Evolutionary conservation across 1,140 invertebrate species (phyloP).

Genomic region (silkworm (Bombyx mori)): DNA sequence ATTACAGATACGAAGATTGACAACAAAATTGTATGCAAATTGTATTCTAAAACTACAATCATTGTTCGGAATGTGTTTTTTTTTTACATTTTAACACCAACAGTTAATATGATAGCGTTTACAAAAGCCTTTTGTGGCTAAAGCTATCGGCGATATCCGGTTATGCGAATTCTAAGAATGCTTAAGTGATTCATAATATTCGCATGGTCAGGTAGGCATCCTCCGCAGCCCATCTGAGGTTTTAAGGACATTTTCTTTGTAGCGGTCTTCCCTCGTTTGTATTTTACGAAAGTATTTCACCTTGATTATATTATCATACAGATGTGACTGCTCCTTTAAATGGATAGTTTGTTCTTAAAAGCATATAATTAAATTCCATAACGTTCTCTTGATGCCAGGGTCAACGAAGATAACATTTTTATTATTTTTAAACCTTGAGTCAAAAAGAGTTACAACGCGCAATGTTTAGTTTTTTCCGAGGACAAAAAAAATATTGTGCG

Average conservation of each 20-base stretch:
- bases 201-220: conserved; percentile 19
- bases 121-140: conserved; percentile 1
- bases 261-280: conserved; percentile 7
- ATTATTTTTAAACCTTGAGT: background rate
- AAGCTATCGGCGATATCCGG: conserved; percentile 6
- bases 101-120: too few relatives aligned
- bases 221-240: conserved; percentile 14
- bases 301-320: conserved; percentile 9
- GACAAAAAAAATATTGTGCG: too few relatives aligned
- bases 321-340: background rate
- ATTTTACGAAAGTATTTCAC: conserved; percentile 13
- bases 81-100: too few relatives aligned
- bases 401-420: conserved; percentile 1
- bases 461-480: background rate
- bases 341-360: too few relatives aligned
- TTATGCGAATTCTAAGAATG: conserved; percentile 18
- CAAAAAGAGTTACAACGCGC: background rate
- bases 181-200: conserved; percentile 41
- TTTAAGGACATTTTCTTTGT: conserved; percentile 28
- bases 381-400: conserved; percentile 4
- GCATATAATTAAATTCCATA: too few relatives aligned
- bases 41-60: too few relatives aligned
- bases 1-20: too few relatives aligned
- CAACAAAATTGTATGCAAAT: too few relatives aligned
- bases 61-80: too few relatives aligned